Evolutionary conservation across 2,797 vertebrate genomes (phyloP), one percentile per base, ranked within the genome.

Genomic region (Melopsittacus undulatus): DNA sequence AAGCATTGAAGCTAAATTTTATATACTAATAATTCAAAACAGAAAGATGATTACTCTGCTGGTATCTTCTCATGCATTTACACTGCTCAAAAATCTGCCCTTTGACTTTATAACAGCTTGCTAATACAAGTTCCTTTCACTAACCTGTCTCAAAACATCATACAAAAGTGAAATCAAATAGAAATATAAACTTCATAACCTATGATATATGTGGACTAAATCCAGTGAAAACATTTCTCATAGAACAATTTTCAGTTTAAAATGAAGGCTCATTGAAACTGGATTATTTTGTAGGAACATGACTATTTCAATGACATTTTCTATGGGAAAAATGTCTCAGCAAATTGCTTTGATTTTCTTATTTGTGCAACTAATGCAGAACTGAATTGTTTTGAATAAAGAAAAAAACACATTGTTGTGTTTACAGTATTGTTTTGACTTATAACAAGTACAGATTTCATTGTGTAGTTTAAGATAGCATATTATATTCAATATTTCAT

Each of bases 301-400:
- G 34, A 80, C 48, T 70, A 80, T 89, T 93, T 83, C 89, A 85
- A 42, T 76, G 70, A 30, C 40, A 70, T 64, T 68, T 94, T 94
- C 49, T 64, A 68, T 29, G 21, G 72, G 38, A 75, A 95, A 89
- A 93, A 80, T 64, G 14, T 74, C 63, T 87, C 54, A 64, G 48
- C 9, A 89, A 92, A 93, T 93, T 59, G 36, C 42, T 95, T 94
- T 93, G 51, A 76, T 91, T 94, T 95, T 92, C 73, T 82, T 66
- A 79, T 89, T 94, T 89, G 59, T 95, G 32, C 9, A 48, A 49
- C 56, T 92, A 94, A 89, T 62, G 4, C 30, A 92, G 42, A 90
- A 95, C 93, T 82, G 11, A 89, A 74, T 93, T 90, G 30, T 90
- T 95, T 64, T 70, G 57, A 89, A 12, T 54, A 94, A 85, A 63